phyloP scores from a whole-genome alignment of 2,113 vertebrate genomes.

The Procavia capensis region DNA sequence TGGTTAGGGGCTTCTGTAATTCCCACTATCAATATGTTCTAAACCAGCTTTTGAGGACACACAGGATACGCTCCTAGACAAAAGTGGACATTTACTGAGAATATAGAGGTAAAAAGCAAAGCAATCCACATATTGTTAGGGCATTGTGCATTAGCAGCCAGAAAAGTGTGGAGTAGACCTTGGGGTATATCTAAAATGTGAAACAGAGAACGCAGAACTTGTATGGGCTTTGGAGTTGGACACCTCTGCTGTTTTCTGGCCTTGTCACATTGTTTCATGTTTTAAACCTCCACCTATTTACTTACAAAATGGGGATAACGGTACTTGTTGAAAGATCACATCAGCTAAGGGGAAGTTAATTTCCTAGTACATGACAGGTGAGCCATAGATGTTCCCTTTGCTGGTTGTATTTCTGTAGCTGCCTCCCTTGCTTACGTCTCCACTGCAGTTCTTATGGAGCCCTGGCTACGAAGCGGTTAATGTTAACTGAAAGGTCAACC shows the following conservation, averaged over 20 bases:
- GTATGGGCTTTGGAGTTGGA: background rate
- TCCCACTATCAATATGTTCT: background rate
- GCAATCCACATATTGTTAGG: background rate
- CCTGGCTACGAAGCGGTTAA: no score
- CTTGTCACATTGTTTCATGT: background rate
- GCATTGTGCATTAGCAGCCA: background rate
- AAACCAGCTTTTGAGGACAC: background rate
- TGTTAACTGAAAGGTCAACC: no score
- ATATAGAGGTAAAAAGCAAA: background rate
- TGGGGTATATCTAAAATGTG: background rate
- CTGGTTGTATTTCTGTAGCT: background rate
- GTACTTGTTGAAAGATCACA: background rate
- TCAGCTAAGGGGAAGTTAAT: background rate
- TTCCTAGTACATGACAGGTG: background rate
- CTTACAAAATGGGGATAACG: background rate
- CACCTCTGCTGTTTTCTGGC: background rate
- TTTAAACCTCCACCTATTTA: background rate
- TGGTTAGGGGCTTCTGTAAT: background rate
- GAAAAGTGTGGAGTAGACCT: background rate
- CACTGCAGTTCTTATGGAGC: background rate
- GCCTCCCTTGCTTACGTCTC: background rate
- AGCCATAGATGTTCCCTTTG: background rate
- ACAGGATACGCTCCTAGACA: background rate
- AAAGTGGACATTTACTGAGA: background rate
- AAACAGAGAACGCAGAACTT: background rate